A percentile compares a stretch with the other conserved stretches of the same genome.
Conservation (phyloP, 2,113 vertebrate genomes). For the Manacus vitellinus region DNA sequence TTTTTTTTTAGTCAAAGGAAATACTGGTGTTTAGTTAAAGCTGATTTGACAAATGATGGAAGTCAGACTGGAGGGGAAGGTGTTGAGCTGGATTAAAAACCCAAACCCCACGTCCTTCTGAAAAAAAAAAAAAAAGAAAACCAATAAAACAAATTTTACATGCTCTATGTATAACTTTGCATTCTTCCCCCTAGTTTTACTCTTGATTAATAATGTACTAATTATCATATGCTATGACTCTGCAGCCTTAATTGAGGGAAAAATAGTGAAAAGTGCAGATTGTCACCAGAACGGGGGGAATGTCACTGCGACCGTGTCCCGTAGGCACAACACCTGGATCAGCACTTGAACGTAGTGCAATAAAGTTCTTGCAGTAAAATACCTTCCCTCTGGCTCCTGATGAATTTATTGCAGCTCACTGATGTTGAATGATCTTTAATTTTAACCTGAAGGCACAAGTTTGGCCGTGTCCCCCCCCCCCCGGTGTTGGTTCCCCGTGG, state of each 20-base stretch:
- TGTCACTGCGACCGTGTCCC: not conserved
- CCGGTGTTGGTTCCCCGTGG: accelerated
- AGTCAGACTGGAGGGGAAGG: constrained; percentile 27
- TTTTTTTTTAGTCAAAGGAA: not conserved
- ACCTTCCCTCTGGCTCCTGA: constrained; percentile 5
- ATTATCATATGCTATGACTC: not conserved
- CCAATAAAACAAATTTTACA: constrained; percentile 39
- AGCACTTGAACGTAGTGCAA: constrained; percentile 1
- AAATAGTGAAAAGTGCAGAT: not conserved
- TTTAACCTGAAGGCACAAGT: not conserved
- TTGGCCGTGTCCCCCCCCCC: not conserved
- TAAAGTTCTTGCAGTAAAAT: constrained; percentile 54
- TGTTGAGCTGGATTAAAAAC: constrained; percentile 57
- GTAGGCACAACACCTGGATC: not conserved
- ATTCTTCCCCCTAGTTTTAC: not conserved
- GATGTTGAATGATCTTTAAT: not conserved
- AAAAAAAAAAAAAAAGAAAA: not conserved
- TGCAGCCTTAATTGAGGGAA: constrained; percentile 15
- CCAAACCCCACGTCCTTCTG: constrained; percentile 52
- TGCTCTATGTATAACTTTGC: constrained; percentile 19
- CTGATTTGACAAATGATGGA: not conserved
- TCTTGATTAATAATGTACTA: not conserved
- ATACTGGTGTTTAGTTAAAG: constrained; percentile 14
- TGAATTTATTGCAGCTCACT: constrained; percentile 38
- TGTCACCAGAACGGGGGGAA: not conserved